phyloP scores from a whole-genome alignment of 1,140 invertebrate genomes.

The Lepidurus couesii region DNA sequence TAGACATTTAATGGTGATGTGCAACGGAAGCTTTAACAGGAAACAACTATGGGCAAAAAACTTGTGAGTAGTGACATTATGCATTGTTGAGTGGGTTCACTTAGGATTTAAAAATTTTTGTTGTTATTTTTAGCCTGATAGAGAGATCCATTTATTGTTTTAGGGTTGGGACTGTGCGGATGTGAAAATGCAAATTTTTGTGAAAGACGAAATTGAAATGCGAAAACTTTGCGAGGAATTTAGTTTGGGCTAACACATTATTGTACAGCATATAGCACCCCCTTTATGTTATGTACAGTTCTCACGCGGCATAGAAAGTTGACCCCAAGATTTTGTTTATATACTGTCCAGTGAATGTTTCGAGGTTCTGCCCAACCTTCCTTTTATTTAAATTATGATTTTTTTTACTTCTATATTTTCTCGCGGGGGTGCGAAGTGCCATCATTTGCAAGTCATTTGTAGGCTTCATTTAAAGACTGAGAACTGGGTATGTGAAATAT shows the following conservation, averaged over 20 bases:
- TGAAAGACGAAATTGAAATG: too few relatives aligned
- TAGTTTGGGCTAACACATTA: not conserved
- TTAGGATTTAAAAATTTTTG: not conserved
- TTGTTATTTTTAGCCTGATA: not conserved
- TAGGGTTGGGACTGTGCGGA: not conserved
- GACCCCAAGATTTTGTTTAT: not conserved
- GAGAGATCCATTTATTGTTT: not conserved
- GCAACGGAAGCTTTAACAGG: slow-evolving; percentile 13
- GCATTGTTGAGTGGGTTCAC: not conserved
- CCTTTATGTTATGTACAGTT: slow-evolving; percentile 17
- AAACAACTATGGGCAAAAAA: not conserved
- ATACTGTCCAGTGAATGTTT: slow-evolving; percentile 15
- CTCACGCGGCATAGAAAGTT: slow-evolving; percentile 3
- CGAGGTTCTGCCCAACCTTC: not conserved
- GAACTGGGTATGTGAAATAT: not conserved
- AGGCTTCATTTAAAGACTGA: not conserved
- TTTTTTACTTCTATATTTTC: not conserved
- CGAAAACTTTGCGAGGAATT: not conserved
- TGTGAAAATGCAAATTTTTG: not conserved
- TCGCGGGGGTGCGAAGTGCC: not conserved
- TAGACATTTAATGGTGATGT: slow-evolving; percentile 11
- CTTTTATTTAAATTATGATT: not conserved
- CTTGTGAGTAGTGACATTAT: not conserved
- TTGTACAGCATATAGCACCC: not conserved
- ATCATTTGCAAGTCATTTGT: slow-evolving; percentile 19